Evolutionary conservation across 1,140 invertebrate species (phyloP).

Genomic region (Aphis gossypii): DNA sequence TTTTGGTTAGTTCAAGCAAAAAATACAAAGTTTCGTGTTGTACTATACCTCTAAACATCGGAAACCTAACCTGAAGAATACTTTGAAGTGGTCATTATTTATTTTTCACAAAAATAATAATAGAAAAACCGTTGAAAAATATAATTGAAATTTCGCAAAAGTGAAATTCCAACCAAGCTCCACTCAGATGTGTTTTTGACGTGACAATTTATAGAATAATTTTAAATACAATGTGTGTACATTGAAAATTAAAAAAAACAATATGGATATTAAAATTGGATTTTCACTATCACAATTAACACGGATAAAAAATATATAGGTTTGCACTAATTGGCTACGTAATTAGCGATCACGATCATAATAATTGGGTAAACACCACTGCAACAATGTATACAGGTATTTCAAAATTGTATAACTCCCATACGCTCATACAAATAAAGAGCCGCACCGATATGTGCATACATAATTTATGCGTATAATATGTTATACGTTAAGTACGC

Average conservation of each 20-base stretch:
- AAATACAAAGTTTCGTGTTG: not conserved
- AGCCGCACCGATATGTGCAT: not conserved
- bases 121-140: not conserved
- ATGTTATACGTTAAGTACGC: not conserved
- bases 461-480: slow-evolving; percentile 2
- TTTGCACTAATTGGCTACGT: not conserved
- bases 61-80: not conserved
- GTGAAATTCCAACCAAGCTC: not conserved
- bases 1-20: not conserved
- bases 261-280: not conserved
- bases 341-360: not conserved
- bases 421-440: not conserved
- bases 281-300: not conserved
- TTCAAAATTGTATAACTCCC: not conserved
- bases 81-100: not conserved
- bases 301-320: not conserved
- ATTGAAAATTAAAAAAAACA: not conserved
- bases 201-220: not conserved
- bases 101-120: not conserved
- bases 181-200: not conserved
- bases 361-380: not conserved
- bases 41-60: not conserved
- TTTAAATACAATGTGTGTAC: not conserved
- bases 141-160: too few relatives aligned
- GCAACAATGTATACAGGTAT: not conserved